Conservation (phyloP, 2,113 vertebrate species). For the Excalfactoria chinensis region DNA sequence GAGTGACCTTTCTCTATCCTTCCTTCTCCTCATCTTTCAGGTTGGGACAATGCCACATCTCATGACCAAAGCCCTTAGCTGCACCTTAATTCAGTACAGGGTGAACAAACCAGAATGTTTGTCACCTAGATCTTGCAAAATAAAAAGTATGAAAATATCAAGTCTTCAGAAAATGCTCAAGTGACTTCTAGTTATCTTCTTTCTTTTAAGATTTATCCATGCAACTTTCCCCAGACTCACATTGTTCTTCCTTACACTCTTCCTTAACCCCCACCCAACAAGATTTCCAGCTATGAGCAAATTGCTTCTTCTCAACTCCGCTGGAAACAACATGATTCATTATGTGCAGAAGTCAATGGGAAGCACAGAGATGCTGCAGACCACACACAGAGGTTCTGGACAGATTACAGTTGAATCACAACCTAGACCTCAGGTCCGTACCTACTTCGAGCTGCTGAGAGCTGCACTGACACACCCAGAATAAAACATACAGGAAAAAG, state of each 20-base stretch:
- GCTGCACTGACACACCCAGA: not conserved
- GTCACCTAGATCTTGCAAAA: not conserved
- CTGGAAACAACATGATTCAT: not conserved
- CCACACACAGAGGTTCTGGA: not conserved
- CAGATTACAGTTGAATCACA: not conserved
- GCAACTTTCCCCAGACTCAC: not conserved
- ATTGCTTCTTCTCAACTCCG: not conserved
- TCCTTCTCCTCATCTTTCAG: not conserved
- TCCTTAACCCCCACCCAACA: not conserved
- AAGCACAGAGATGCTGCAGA: not conserved
- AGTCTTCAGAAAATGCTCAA: not conserved
- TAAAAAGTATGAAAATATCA: not conserved
- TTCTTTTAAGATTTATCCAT: not conserved
- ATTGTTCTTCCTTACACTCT: not conserved
- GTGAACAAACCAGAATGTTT: not conserved
- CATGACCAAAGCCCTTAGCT: not conserved
- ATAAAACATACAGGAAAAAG: fast-evolving
- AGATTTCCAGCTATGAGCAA: not conserved
- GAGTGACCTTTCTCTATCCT: not conserved
- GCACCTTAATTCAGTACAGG: not conserved
- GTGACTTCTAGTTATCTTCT: not conserved
- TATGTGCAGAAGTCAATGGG: not conserved
- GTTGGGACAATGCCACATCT: not conserved
- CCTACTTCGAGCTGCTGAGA: not conserved
- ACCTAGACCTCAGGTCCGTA: not conserved